Percentiles rank a stretch among this genome's conserved stretches.
These are phyloP conservation scores for Philonicus albiceps DNA, from an alignment of 2,888 invertebrate species.

Conservation along the genomic window DNA sequence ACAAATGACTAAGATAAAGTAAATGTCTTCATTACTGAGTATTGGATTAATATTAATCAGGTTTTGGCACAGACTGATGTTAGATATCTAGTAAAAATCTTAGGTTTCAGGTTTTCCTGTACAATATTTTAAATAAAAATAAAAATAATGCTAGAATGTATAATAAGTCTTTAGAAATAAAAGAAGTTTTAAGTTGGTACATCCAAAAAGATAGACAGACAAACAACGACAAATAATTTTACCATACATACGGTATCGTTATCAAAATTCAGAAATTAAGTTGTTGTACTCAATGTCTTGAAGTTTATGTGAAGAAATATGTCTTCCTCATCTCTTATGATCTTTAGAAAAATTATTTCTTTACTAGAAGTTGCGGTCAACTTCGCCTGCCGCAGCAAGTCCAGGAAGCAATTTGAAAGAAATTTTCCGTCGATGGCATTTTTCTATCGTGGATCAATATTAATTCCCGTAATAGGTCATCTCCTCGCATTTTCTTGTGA, in stretches of 20 bases:
- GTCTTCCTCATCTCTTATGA: background rate
- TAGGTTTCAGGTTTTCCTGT: too few species aligned
- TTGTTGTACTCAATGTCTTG: background rate
- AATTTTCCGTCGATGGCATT: background rate
- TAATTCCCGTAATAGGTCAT: background rate
- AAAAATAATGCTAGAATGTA: too few species aligned
- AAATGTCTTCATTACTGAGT: too few species aligned
- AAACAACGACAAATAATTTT: too few species aligned
- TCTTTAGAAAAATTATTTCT: background rate
- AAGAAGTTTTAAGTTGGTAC: too few species aligned
- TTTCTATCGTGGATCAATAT: background rate
- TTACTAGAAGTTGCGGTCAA: background rate
- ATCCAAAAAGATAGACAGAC: too few species aligned
- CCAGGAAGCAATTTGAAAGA: background rate
- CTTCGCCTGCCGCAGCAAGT: background rate
- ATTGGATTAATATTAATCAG: too few species aligned
- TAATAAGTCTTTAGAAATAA: too few species aligned
- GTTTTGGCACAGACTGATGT: too few species aligned
- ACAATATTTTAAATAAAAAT: too few species aligned
- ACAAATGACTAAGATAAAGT: too few species aligned
- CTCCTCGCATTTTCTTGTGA: background rate
- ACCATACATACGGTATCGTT: background rate
- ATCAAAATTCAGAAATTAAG: background rate
- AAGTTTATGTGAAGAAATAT: background rate
- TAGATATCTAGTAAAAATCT: too few species aligned